These are phyloP conservation scores for Pogonomyrmex barbatus DNA, from an alignment of 1,140 invertebrate genomes.

Conservation along the genomic window DNA sequence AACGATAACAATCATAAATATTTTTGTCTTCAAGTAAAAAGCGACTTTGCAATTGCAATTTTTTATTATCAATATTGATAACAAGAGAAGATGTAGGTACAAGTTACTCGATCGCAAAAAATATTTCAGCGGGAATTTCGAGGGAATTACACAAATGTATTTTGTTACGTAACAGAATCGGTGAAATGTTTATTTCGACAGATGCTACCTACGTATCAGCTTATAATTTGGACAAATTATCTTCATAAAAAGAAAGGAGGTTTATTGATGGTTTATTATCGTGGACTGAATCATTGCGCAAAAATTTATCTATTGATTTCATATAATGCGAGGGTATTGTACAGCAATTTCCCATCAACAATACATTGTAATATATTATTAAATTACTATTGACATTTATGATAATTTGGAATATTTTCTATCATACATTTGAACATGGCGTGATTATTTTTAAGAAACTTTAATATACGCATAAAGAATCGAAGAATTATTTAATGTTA, in stretches of 20 bases:
- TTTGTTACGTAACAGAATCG: slow-evolving; percentile 23
- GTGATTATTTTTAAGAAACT: background rate
- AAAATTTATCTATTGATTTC: slow-evolving; percentile 27
- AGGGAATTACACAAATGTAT: background rate
- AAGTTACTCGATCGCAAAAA: background rate
- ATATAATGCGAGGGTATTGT: background rate
- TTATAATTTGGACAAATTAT: slow-evolving; percentile 40
- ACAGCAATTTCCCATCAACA: slow-evolving; percentile 6
- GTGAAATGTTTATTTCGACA: slow-evolving; percentile 32
- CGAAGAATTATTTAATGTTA: background rate
- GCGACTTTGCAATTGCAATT: background rate
- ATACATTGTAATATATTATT: background rate
- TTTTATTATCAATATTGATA: background rate
- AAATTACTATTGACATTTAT: background rate
- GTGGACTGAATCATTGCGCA: background rate
- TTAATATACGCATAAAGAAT: background rate
- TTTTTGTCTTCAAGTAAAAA: background rate
- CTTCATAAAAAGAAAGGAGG: background rate
- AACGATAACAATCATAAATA: background rate
- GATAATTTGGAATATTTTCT: slow-evolving; percentile 8
- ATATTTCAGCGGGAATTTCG: background rate
- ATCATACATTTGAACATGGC: background rate
- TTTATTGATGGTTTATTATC: slow-evolving; percentile 32
- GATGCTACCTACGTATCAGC: background rate
- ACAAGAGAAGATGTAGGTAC: background rate